These are phyloP conservation scores for Microctenopoma steveboyesi DNA, from an alignment of 2,797 vertebrate genomes.

Conservation along the genomic window DNA sequence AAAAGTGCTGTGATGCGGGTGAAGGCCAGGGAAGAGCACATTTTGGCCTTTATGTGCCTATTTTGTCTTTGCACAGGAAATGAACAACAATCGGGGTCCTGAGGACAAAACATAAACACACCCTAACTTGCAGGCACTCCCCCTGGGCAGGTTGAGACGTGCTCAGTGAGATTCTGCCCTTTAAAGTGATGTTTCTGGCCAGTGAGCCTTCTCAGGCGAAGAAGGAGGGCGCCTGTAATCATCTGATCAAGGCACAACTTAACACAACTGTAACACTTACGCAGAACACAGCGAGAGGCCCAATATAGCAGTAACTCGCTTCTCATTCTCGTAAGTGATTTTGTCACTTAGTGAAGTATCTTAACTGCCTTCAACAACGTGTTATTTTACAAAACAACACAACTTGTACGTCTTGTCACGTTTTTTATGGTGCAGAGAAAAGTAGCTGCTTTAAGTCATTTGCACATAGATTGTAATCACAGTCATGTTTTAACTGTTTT, in stretches of 20 bases:
- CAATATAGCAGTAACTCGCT: constrained; percentile 35
- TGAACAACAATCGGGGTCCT: constrained; percentile 80
- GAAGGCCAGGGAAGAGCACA: constrained; percentile 69
- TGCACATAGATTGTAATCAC: constrained; percentile 30
- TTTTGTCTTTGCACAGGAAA: constrained; percentile 76
- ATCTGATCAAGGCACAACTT: constrained; percentile 59
- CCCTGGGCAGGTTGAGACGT: constrained; percentile 67
- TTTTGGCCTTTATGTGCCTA: constrained; percentile 73
- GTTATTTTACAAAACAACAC: constrained; percentile 4
- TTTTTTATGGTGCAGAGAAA: constrained; percentile 20
- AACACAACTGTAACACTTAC: constrained; percentile 50
- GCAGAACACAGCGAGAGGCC: constrained; percentile 27
- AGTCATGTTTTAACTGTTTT: not conserved
- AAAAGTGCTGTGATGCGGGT: constrained; percentile 74
- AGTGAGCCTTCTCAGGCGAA: constrained; percentile 54
- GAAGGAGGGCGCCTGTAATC: constrained; percentile 43
- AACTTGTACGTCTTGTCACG: constrained; percentile 6
- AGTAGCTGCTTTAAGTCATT: constrained; percentile 24
- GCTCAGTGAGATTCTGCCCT: constrained; percentile 72
- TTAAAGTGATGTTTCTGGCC: constrained; percentile 68
- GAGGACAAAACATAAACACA: constrained; percentile 73
- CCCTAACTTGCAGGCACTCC: constrained; percentile 48
- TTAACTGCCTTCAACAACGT: constrained; percentile 17
- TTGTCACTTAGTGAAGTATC: constrained; percentile 23
- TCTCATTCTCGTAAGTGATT: constrained; percentile 29